Percentiles rank a stretch among this genome's conserved stretches.
Evolutionary conservation across 2,113 vertebrate species (phyloP).

Genomic region (Bubalus kerabau): DNA sequence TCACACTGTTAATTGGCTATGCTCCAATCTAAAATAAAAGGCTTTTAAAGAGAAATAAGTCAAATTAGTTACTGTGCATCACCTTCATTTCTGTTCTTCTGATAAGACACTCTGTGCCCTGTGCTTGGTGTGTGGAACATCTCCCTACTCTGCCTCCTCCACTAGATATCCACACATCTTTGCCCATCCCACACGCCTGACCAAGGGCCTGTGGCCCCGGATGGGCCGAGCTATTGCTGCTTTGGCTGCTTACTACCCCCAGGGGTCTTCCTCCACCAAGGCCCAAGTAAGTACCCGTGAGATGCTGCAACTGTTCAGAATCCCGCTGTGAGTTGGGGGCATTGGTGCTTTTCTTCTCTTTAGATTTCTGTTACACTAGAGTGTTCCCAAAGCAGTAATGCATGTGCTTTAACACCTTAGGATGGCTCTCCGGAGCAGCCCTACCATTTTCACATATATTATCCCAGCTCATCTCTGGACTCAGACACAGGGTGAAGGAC

Average conservation of each 20-base stretch:
- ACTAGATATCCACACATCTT: not conserved
- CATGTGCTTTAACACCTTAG: not conserved
- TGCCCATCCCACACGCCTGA: not conserved
- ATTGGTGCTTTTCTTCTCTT: not conserved
- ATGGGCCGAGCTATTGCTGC: constrained; percentile 9
- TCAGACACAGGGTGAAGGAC: not conserved
- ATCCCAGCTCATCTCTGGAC: not conserved
- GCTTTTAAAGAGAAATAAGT: not conserved
- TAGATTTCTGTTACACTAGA: not conserved
- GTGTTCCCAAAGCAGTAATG: not conserved
- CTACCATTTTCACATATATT: not conserved
- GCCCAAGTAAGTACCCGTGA: not conserved
- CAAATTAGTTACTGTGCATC: not conserved
- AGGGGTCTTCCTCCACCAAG: not conserved
- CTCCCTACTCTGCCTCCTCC: not conserved
- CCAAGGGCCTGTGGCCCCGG: not conserved
- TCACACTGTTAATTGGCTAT: not conserved
- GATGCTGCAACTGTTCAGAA: not conserved
- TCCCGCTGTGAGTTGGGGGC: not conserved
- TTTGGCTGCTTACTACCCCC: not conserved
- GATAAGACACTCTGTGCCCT: not conserved
- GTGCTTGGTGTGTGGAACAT: not conserved
- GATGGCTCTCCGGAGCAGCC: not conserved
- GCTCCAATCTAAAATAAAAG: not conserved
- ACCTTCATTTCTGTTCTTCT: not conserved